Evolutionary conservation across 2,113 vertebrate species (phyloP), one percentile per base, ranked within the genome.

Genomic region (Carettochelys insculpta): DNA sequence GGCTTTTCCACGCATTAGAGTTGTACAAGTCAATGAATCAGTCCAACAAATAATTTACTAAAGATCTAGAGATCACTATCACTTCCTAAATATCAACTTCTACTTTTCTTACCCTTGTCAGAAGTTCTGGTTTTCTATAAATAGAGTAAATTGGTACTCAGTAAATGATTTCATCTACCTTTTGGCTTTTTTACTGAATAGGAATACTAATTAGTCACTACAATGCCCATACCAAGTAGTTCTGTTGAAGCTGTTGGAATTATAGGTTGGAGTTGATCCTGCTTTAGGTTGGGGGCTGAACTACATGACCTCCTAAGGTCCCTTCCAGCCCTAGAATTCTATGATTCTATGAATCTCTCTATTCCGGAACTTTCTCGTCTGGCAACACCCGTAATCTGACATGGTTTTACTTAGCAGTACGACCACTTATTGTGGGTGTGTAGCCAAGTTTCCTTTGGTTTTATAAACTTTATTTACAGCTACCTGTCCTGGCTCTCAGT

Each of bases 131-230:
- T 91, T 61, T 82, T 89, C 86, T 93, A 80, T 76, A 81, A 56
- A 53, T 50, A 86, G 29, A 48, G 25, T 81, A 76, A 54, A 77
- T 20, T 86, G 52, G 80, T 16, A 45, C 38, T 86, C 79, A 81
- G 48, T 76, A 73, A 73, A 45, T 73, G 61, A 93, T 94, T 93
- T 90, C 88, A 90, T 94, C 90, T 88, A 95, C 81, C 81, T 92
- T 97, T 94, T 95, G 87, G 95, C 89, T 95, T 94, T 65, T 73
- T 43, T 50, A 95, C 71, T 81, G 84, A 94, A 82, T 83, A 86
- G 90, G 85, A 95, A 95, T 86, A 92, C 78, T 84, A 27, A 93
- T 93, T 93, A 89, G 94, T 93, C 92, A 90, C 77, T 78, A 65
- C 85, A 94, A 2, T 93, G 90, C 85, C 80, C 90, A 82, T 86